Conservation (phyloP, 2,888 invertebrate genomes). For the Tachina lurida region DNA sequence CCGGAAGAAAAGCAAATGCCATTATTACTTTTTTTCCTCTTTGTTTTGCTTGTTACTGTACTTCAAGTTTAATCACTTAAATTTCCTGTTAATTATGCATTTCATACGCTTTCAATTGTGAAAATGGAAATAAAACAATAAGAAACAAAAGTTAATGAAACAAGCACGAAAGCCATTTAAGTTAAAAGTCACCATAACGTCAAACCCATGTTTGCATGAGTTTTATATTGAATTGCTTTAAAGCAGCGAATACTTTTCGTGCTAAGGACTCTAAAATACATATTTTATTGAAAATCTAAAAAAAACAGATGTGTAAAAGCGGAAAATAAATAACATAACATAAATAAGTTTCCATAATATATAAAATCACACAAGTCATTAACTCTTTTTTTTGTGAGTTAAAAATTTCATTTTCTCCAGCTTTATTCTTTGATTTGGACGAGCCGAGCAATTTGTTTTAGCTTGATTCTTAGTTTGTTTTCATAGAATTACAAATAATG, state of each 20-base stretch:
- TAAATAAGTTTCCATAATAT: conserved; percentile 3
- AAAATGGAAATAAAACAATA: too few relatives aligned
- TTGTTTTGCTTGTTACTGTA: too few relatives aligned
- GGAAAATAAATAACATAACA: neutral
- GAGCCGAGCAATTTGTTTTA: conserved; percentile 51
- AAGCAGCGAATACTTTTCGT: neutral
- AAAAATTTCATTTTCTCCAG: conserved; percentile 5
- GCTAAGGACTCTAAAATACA: too few relatives aligned
- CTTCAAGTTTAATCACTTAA: too few relatives aligned
- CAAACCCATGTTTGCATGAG: neutral
- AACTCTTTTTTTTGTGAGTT: neutral
- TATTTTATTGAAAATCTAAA: neutral
- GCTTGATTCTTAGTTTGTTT: neutral
- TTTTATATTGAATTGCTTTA: neutral
- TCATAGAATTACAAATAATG: conserved; percentile 33
- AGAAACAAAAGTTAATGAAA: too few relatives aligned
- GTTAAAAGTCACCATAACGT: too few relatives aligned
- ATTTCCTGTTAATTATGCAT: too few relatives aligned
- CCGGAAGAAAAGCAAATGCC: too few relatives aligned
- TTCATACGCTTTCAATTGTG: too few relatives aligned
- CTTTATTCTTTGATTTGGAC: neutral
- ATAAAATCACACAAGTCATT: conserved; percentile 51
- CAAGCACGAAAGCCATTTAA: too few relatives aligned
- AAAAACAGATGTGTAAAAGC: neutral
- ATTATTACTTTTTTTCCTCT: too few relatives aligned